phyloP scores from a whole-genome alignment of 1,140 invertebrate genomes.

The Philopotamus ludificatus region DNA sequence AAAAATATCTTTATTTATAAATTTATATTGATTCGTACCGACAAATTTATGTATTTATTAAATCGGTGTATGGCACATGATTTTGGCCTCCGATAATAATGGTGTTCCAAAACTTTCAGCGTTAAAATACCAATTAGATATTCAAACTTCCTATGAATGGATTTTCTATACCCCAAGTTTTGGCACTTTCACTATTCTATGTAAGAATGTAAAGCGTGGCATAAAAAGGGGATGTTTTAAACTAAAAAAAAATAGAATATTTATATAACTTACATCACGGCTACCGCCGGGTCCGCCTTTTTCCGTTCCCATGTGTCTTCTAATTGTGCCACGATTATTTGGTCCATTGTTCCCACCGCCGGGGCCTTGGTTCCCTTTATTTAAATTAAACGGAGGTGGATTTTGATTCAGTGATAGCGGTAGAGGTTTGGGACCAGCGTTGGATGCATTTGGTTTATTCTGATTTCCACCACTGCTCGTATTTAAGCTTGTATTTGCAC shows the following conservation, averaged over 20 bases:
- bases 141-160: constrained; percentile 3
- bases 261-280: constrained; percentile 48
- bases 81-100: not conserved
- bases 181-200: not conserved
- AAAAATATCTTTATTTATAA: not conserved
- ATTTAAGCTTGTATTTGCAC: too few relatives aligned
- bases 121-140: not conserved
- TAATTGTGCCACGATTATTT: constrained; percentile 40
- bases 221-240: not conserved
- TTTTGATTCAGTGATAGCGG: too few relatives aligned
- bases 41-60: too few relatives aligned
- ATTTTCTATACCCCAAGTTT: constrained; percentile 17
- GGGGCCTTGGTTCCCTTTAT: constrained; percentile 4
- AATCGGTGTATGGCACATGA: too few relatives aligned
- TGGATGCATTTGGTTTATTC: too few relatives aligned
- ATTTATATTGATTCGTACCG: too few relatives aligned
- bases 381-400: too few relatives aligned
- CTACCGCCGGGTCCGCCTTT: constrained; percentile 44
- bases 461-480: too few relatives aligned
- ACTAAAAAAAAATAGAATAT: constrained; percentile 43
- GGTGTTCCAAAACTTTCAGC: not conserved
- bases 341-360: constrained; percentile 33
- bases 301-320: constrained; percentile 26
- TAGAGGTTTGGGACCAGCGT: too few relatives aligned
- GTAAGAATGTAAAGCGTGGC: constrained; percentile 5